phyloP scores from a whole-genome alignment of 1,140 invertebrate genomes.

The Musca domestica region DNA sequence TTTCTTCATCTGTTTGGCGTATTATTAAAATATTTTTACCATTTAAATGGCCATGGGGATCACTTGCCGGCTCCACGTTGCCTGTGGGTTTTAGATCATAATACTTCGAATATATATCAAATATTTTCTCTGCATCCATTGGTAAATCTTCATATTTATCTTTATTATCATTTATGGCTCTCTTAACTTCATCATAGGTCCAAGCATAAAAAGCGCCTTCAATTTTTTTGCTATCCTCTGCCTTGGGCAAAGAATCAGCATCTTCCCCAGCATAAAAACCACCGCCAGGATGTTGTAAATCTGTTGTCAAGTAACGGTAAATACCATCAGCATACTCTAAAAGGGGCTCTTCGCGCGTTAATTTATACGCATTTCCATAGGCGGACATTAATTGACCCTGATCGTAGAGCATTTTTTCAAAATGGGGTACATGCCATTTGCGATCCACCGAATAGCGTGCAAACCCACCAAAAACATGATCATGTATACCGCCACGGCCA shows the following conservation, averaged over 20 bases:
- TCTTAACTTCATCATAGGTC: constrained; percentile 74
- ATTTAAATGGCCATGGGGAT: constrained; percentile 84
- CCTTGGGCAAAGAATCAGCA: constrained; percentile 82
- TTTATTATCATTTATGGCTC: constrained; percentile 60
- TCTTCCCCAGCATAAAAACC: constrained; percentile 95
- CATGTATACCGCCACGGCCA: constrained; percentile 89
- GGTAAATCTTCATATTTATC: constrained; percentile 42
- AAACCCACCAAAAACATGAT: constrained; percentile 90
- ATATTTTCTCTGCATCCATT: constrained; percentile 43
- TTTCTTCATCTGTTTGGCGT: constrained; percentile 67
- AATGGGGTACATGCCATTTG: constrained; percentile 95
- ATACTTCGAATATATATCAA: constrained; percentile 76
- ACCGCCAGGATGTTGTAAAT: constrained; percentile 78
- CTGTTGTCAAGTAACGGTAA: constrained; percentile 78
- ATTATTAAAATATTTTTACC: constrained; percentile 84
- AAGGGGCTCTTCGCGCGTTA: constrained; percentile 73
- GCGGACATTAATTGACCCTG: constrained; percentile 84
- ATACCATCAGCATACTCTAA: constrained; percentile 76
- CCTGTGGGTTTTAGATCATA: constrained; percentile 74
- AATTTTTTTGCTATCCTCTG: constrained; percentile 66
- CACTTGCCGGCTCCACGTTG: constrained; percentile 77
- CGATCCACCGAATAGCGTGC: constrained; percentile 89
- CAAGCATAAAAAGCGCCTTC: constrained; percentile 96
- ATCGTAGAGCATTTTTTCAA: constrained; percentile 98
- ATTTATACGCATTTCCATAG: constrained; percentile 79